Percentiles rank a stretch among this genome's conserved stretches.
Evolutionary conservation across 2,797 vertebrate genomes (phyloP).

Genomic region (Pantherophis vulpinus): DNA sequence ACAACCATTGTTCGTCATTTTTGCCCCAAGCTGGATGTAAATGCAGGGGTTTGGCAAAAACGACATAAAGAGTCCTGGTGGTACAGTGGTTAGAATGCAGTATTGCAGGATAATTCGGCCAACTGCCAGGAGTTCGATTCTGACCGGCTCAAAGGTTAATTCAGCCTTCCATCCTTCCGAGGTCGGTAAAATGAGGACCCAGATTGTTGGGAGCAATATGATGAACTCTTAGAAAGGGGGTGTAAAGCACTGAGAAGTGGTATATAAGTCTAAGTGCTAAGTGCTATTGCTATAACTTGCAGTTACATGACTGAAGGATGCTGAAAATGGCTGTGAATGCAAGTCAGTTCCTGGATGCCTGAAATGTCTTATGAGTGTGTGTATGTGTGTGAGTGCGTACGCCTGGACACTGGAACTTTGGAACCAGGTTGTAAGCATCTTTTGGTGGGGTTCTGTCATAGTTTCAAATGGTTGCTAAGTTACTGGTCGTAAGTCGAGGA

Average conservation of each 20-base stretch:
- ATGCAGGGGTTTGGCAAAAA: neutral
- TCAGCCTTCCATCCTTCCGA: neutral
- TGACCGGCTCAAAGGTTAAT: neutral
- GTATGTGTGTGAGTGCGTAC: neutral
- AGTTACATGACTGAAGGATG: neutral
- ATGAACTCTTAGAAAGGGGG: neutral
- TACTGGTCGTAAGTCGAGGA: neutral
- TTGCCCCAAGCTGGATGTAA: neutral
- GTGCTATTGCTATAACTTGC: neutral
- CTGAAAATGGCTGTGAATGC: neutral
- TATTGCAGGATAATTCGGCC: neutral
- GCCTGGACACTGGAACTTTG: neutral
- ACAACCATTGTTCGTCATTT: neutral
- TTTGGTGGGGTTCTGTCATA: neutral
- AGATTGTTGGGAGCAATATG: neutral
- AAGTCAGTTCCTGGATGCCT: neutral
- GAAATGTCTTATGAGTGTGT: neutral
- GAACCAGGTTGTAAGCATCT: neutral
- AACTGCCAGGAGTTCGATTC: neutral
- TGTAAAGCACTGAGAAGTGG: neutral
- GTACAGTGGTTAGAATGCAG: neutral
- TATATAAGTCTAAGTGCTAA: neutral
- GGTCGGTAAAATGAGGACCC: neutral
- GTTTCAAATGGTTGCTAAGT: neutral
- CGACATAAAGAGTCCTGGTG: neutral